Evolutionary conservation across 2,113 vertebrate species (phyloP), one percentile per base, ranked within the genome.

Genomic region (Lophius piscatorius): DNA sequence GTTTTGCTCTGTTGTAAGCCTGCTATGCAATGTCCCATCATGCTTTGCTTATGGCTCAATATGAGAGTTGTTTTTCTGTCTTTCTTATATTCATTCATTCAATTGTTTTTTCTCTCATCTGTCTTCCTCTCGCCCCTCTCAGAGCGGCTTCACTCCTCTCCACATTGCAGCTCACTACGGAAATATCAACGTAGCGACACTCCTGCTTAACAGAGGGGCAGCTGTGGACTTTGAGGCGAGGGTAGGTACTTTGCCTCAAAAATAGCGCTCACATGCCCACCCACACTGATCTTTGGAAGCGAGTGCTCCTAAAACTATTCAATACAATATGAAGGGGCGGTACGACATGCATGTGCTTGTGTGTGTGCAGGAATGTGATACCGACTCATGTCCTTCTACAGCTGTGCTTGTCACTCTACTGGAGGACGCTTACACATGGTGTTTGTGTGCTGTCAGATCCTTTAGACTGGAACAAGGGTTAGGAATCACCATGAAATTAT

Each of bases 111-210:
- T 22, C 8, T 23, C 26, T 28, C 26, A 28, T 16, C 8, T 4
- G 9, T 82, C 20, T 47, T 4, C 65, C n/a, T 91, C 38, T 81
- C 59, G 5, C 88, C 66, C 62, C 75, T 74, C 71, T 33, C 34
- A 99, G 96, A 98, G 96, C 29, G 97, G 96, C 18, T 98, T 98
- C 28, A 99, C 97, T 7, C 97, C 97, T 38, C 89, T 99, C 63
- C 97, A 99, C 62, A 98, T 99, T 5, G 95, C 96, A 0, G 94
- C 97, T 0, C 96, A 99, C 85, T 98, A 98, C 0, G 96, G 97
- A 41, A 99, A 98, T 0, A 97, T 97, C 83, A 98, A 98, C 1
- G 96, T 98, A 70, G 95, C 96, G 0, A 98, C 95, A 0, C 93
- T 99, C 49, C 93, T 99, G 61, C 93, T 98, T 4, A 97, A 99